Conservation (phyloP, 2,888 invertebrate species). For the Eristalis tenax region DNA sequence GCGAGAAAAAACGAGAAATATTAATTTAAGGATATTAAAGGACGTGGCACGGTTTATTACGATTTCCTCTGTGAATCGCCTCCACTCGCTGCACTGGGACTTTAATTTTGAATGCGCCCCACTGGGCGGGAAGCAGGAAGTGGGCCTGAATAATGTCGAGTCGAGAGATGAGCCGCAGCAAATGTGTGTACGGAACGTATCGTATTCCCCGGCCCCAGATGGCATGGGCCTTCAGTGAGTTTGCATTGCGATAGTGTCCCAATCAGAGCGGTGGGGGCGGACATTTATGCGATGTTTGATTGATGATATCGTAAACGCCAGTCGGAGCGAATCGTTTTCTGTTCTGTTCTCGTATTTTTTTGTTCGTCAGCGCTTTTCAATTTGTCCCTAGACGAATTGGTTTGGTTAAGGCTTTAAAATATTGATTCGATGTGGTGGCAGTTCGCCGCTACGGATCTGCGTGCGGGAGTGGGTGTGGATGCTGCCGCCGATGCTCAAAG, state of each 20-base stretch:
- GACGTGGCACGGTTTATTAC: not conserved
- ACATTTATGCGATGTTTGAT: slow-evolving; percentile 39
- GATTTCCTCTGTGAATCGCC: not conserved
- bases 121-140: not conserved
- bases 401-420: not conserved
- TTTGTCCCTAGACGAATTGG: not conserved
- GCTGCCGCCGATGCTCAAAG: not conserved
- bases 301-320: slow-evolving; percentile 31
- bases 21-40: slow-evolving; percentile 12
- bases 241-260: slow-evolving; percentile 18
- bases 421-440: not conserved
- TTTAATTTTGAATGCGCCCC: slow-evolving; percentile 9
- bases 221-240: slow-evolving; percentile 7
- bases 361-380: not conserved
- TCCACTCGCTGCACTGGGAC: not conserved
- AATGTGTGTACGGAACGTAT: not conserved
- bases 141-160: not conserved
- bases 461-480: not conserved
- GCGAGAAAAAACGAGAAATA: not conserved
- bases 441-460: too few species aligned
- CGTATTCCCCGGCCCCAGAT: not conserved
- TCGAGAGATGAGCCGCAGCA: not conserved
- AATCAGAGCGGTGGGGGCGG: slow-evolving; percentile 1
- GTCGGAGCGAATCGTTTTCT: not conserved
- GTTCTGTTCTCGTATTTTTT: not conserved